Percentiles rank a stretch among this genome's conserved stretches.
These are phyloP conservation scores for Fregata magnificens DNA, from an alignment of 2,113 vertebrate genomes.

Conservation along the genomic window DNA sequence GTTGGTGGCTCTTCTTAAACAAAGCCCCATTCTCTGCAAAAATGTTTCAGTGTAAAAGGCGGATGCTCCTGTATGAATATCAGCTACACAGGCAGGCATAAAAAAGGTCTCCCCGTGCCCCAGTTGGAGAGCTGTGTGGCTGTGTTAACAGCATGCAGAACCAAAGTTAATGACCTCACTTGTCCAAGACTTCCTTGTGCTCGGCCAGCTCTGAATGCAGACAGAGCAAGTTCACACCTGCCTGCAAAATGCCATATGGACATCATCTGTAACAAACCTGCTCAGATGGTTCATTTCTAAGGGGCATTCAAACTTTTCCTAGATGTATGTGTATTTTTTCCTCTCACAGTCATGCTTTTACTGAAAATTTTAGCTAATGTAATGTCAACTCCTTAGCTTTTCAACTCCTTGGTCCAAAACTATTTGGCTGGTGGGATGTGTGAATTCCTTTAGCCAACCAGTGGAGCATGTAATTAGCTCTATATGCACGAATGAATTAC, in stretches of 20 bases:
- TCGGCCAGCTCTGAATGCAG: slow-evolving; percentile 17
- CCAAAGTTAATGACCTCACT: slow-evolving; percentile 4
- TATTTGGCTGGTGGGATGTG: slow-evolving; percentile 60
- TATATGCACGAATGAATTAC: slow-evolving; percentile 59
- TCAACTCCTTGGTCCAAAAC: slow-evolving; percentile 35
- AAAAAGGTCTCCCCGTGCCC: not conserved
- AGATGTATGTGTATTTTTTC: not conserved
- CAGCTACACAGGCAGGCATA: not conserved
- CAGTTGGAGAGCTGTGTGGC: not conserved
- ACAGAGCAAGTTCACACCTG: slow-evolving; percentile 59
- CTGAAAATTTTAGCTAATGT: slow-evolving; percentile 26
- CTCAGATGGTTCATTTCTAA: slow-evolving; percentile 46
- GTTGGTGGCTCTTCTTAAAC: not conserved
- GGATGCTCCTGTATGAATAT: not conserved
- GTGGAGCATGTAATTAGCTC: slow-evolving; percentile 65
- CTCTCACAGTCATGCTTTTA: slow-evolving; percentile 27
- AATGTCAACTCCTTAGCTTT: slow-evolving; percentile 1
- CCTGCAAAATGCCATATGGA: slow-evolving; percentile 50
- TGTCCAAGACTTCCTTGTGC: slow-evolving; percentile 43
- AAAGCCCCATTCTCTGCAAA: slow-evolving; percentile 36
- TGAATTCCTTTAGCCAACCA: slow-evolving; percentile 58
- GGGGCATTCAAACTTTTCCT: slow-evolving; percentile 12
- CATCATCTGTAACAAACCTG: slow-evolving; percentile 18
- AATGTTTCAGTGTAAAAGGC: not conserved
- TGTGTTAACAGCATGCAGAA: slow-evolving; percentile 19